Base-by-base conservation (phyloP, 35 echinoderm and acorn worm species). In the Apostichopus japonicus region DNA sequence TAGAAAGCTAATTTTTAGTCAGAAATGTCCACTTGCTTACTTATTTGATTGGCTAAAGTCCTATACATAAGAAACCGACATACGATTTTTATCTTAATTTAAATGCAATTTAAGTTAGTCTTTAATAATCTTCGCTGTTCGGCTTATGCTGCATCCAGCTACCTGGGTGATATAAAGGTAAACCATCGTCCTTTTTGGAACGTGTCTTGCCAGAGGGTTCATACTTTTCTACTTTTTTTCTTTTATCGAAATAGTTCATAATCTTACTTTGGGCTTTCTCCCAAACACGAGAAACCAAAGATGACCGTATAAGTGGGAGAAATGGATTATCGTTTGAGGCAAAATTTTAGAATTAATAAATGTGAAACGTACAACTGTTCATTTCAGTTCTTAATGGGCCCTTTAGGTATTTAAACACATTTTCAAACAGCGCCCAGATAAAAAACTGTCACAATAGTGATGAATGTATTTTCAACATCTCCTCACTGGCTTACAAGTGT, bases 311-410 rank as follows among this genome's bases (percentile, higher is more conserved):
- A 84, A 84, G 81, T 84, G 56, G 81, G 81, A 84, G 21, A 84
- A 84, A 84, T 84, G 81, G 81, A 84, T 84, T 84, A 57, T 84
- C 53, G 81, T 84, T 84, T 84, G 55, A 58, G 81, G 81, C 81
- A 57, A 84, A 84, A 84, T 84, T 44, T 84, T 84, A 58, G 81
- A 57, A 57, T 84, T 84, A 84, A 84, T 84, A 58, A 75, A 75
- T 75, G 71, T 75, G 71, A 75, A 75, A 75, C 71, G 17, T 75
- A 75, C 71, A 75, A 75, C 71, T 75, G 71, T 75, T 21, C 71
- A 75, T 75, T 75, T 75, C 6, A 75, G 22, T 75, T 23, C 17
- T 75, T 75, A 75, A 75, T 75, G 71, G 71, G 71, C 71, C 71
- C 71, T 75, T 75, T 75, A 75, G 71, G 71, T 75, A 75, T 75